Evolutionary conservation across 2,113 vertebrate species (phyloP), one percentile per base, ranked within the genome.

Genomic region (Cranoglanis bouderius): DNA sequence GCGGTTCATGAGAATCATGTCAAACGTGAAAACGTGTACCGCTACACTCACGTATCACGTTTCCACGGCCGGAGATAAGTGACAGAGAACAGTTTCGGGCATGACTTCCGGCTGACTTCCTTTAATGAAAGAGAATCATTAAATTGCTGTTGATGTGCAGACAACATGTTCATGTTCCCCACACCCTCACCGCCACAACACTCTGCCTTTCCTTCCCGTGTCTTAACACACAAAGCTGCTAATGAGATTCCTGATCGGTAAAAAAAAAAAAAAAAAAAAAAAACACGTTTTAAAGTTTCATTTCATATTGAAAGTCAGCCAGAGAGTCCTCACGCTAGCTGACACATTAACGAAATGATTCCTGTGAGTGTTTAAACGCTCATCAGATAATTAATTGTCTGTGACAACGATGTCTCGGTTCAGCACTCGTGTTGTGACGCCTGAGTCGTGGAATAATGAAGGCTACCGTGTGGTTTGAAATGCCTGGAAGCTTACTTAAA

Each of bases 301-400:
- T 65, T 78, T 82, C 75, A 51, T 84, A 84, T 89, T 78, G 88
- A 91, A 91, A 85, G 46, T 88, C 85, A 87, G 35, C 85, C 84
- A 57, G 81, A 70, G 75, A 38, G 81, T 78, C 83, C 67, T 87
- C n/a, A 35, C 29, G 21, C 35, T 74, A 18, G n/a, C 57, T 38
- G 77, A 38, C 43, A 43, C 29, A 32, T 53, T 53, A 72, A 87
- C 51, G 63, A 88, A 90, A 85, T 18, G 2, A 59, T 87, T 84
- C 65, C 46, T 74, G 89, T 51, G 59, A 85, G 63, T 10, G 9
- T 38, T 72, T 72, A 75, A 75, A 75, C 21, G 38, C 8, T 75
- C 24, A 77, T 77, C 24, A 29, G 21, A 77, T 24, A 13, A 77
- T 77, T 77, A 77, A 77, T 77, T 24, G 43, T 75, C 72, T 16